Evolutionary conservation across 2,113 vertebrate species (phyloP).

Genomic region (Stercorarius parasiticus): DNA sequence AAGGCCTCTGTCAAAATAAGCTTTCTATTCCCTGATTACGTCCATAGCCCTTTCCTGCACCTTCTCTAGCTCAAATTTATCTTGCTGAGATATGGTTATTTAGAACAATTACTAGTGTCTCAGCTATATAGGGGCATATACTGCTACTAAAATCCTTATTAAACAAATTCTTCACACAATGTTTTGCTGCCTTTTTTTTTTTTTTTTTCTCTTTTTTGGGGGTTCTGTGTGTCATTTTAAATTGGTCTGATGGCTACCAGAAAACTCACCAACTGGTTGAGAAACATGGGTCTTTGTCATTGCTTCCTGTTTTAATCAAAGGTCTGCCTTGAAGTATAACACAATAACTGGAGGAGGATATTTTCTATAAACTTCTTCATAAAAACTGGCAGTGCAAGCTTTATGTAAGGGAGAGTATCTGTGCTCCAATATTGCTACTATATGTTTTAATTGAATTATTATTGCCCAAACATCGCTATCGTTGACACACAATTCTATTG

Average conservation of each 20-base stretch:
- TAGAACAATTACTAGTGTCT: background rate
- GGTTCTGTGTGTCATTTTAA: background rate
- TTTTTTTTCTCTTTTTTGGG: background rate
- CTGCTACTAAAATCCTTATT: background rate
- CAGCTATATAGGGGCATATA: background rate
- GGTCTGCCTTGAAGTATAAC: background rate
- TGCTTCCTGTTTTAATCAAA: background rate
- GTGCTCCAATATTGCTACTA: background rate
- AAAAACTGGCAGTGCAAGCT: background rate
- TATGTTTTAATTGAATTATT: background rate
- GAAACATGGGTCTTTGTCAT: background rate
- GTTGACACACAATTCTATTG: background rate
- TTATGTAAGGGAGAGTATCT: background rate
- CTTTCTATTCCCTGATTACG: background rate
- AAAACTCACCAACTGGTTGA: background rate
- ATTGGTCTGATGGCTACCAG: background rate
- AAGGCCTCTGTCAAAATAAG: background rate
- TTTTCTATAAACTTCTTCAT: background rate
- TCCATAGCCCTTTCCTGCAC: background rate
- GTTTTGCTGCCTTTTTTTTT: background rate
- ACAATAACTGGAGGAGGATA: background rate
- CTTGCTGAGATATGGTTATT: background rate
- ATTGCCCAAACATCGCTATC: rapidly evolving
- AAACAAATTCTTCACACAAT: background rate
- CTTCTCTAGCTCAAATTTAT: background rate